phyloP scores from a whole-genome alignment of 2,113 vertebrate species.

The Dipodomys ordii region DNA sequence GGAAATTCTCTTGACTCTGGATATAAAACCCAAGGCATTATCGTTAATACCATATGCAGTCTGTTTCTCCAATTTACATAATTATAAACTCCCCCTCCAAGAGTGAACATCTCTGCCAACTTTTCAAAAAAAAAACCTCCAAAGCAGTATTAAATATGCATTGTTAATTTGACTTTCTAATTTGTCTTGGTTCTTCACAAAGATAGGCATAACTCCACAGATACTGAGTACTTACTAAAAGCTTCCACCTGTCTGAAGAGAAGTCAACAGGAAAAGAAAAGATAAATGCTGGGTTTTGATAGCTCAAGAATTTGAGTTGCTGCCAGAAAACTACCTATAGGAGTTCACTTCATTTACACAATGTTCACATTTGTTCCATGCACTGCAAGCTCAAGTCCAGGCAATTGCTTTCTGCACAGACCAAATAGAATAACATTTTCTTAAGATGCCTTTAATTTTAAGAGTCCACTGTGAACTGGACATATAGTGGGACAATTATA shows the following conservation, averaged over 20 bases:
- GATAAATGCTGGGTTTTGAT: not conserved
- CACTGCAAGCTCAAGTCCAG: not conserved
- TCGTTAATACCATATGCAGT: conserved; percentile 82
- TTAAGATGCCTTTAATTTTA: not conserved
- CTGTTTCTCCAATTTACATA: conserved; percentile 85
- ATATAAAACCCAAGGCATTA: conserved; percentile 81
- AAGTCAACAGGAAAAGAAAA: conserved; percentile 48
- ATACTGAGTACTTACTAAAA: conserved; percentile 60
- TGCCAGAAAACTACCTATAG: conserved; percentile 35
- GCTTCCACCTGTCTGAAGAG: conserved; percentile 56
- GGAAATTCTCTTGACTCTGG: conserved; percentile 74
- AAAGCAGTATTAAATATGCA: conserved; percentile 80
- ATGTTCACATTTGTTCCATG: conserved; percentile 5
- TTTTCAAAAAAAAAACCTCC: conserved; percentile 73
- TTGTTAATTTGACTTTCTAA: conserved; percentile 83
- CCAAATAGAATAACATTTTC: not conserved
- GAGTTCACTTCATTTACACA: not conserved
- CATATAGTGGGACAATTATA: conserved; percentile 11
- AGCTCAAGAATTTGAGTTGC: conserved; percentile 27
- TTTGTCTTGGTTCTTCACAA: conserved; percentile 78
- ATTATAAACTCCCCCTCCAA: conserved; percentile 86
- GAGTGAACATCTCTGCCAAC: conserved; percentile 84
- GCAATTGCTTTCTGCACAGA: not conserved
- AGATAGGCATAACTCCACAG: conserved; percentile 65
- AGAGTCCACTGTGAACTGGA: not conserved